phyloP scores from a whole-genome alignment of 2,113 vertebrate genomes.

The Chrysemys picta region DNA sequence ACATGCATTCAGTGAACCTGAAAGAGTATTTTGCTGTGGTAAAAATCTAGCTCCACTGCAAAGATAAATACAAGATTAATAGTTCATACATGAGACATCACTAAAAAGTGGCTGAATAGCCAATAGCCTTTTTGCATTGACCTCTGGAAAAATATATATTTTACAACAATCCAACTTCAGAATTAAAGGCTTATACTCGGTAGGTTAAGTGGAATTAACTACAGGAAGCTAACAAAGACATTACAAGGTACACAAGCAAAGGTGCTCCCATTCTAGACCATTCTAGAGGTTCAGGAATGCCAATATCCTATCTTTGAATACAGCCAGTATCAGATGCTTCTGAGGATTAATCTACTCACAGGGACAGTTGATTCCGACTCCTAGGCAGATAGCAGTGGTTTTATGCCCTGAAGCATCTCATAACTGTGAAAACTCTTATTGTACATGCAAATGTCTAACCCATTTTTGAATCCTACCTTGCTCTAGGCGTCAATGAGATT shows the following conservation, averaged over 20 bases:
- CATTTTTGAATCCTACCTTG: fast-evolving
- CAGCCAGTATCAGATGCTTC: background rate
- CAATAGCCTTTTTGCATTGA: background rate
- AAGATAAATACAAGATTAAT: slow-evolving; percentile 39
- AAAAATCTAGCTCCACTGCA: background rate
- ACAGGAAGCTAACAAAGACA: background rate
- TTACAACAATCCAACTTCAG: background rate
- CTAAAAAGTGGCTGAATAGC: background rate
- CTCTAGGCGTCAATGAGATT: background rate
- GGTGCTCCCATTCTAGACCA: background rate
- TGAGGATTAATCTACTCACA: background rate
- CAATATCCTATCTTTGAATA: background rate
- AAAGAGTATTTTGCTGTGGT: background rate
- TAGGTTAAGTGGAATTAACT: background rate
- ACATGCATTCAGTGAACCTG: slow-evolving; percentile 3
- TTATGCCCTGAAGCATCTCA: background rate
- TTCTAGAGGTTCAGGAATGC: background rate
- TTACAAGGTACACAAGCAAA: background rate
- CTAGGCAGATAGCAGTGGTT: background rate
- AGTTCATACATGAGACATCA: background rate
- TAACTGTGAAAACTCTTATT: background rate
- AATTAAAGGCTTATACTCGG: background rate
- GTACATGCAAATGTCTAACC: background rate
- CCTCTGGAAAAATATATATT: background rate
- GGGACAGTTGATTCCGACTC: background rate